These are phyloP conservation scores for Sepiola atlantica DNA, from an alignment of 2,888 invertebrate species.

Conservation along the genomic window DNA sequence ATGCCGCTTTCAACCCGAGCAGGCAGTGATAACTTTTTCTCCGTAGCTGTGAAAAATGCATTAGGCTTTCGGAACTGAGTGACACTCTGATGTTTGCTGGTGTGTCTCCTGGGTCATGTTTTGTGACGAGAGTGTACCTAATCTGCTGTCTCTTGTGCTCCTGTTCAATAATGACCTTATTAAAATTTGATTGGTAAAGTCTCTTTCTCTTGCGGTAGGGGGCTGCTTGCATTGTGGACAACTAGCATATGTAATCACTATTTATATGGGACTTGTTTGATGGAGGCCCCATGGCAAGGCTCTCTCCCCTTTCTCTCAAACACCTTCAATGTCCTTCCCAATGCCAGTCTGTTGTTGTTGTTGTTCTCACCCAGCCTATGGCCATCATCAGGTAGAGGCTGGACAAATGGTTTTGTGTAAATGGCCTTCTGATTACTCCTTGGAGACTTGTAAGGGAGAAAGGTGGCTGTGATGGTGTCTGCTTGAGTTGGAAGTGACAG, in stretches of 20 bases:
- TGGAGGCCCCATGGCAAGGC: neutral
- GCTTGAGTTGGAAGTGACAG: neutral
- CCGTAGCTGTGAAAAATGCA: neutral
- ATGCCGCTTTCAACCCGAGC: neutral
- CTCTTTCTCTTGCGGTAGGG: neutral
- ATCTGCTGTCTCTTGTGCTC: neutral
- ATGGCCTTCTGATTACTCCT: constrained; percentile 32
- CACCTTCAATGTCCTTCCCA: neutral
- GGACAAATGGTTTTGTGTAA: constrained; percentile 32
- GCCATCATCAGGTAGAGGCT: constrained; percentile 10
- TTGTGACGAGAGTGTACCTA: neutral
- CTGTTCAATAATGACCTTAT: constrained; percentile 32
- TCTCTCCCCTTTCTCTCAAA: neutral
- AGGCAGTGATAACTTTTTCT: neutral
- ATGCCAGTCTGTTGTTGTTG: neutral
- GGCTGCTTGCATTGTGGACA: neutral
- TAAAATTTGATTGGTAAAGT: constrained; percentile 20
- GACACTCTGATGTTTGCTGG: neutral
- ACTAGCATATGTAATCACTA: constrained; percentile 32
- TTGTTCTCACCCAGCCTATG: constrained; percentile 32
- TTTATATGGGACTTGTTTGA: constrained; percentile 3
- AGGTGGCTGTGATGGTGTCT: neutral
- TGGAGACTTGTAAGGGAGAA: neutral
- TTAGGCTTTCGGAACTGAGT: neutral
- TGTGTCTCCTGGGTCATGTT: constrained; percentile 13